These are phyloP conservation scores for Pollachius pollachius DNA, from an alignment of 2,113 vertebrate genomes.

Conservation along the genomic window DNA sequence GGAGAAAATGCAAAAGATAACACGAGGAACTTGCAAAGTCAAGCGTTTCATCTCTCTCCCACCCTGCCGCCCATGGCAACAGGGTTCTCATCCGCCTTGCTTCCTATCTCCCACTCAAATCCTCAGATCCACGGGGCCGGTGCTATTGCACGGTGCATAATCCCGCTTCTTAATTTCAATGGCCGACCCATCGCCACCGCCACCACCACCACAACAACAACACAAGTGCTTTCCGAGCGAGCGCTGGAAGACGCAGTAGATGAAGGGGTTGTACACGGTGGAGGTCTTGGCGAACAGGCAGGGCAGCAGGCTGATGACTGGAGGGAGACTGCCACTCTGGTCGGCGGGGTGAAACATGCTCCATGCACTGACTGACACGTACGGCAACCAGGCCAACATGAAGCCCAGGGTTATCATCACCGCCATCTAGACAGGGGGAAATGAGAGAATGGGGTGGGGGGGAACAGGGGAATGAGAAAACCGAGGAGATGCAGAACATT, in stretches of 20 bases:
- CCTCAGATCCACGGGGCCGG: not conserved
- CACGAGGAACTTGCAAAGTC: too few relatives aligned
- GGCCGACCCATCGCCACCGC: not conserved
- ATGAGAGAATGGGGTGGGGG: not conserved
- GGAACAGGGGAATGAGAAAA: too few relatives aligned
- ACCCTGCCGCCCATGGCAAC: too few relatives aligned
- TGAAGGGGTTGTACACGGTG: constrained; percentile 82
- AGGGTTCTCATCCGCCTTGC: too few relatives aligned
- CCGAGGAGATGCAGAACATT: too few relatives aligned
- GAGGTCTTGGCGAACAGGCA: constrained; percentile 87
- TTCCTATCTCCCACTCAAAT: not conserved
- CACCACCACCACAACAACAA: not conserved
- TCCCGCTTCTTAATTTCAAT: not conserved
- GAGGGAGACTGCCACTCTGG: constrained; percentile 60
- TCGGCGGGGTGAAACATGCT: constrained; percentile 68
- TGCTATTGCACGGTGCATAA: not conserved
- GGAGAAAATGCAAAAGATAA: too few relatives aligned
- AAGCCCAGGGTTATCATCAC: constrained; percentile 80
- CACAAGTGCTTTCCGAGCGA: not conserved
- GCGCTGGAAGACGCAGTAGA: constrained; percentile 80
- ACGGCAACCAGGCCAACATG: constrained; percentile 80
- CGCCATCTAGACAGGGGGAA: constrained; percentile 73
- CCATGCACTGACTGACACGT: constrained; percentile 80
- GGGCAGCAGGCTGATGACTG: constrained; percentile 77
- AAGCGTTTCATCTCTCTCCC: too few relatives aligned